Conservation (phyloP, 2,797 vertebrate species). For the Karalla daura region DNA sequence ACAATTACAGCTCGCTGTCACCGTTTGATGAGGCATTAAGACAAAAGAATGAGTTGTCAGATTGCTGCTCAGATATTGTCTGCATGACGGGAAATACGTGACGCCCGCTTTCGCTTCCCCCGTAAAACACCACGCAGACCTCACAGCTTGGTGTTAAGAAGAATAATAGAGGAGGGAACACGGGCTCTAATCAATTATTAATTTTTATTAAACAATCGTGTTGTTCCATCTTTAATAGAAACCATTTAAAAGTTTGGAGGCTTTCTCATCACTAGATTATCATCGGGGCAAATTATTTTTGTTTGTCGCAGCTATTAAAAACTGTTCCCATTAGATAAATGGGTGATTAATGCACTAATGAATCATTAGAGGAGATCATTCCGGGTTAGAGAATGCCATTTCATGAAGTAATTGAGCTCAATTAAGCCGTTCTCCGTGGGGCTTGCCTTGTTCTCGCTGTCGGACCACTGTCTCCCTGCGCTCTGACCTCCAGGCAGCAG, state of each 20-base stretch:
- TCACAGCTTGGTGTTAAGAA: slow-evolving; percentile 34
- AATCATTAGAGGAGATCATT: slow-evolving; percentile 70
- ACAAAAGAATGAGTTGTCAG: slow-evolving; percentile 74
- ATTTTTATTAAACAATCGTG: slow-evolving; percentile 40
- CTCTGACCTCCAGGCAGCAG: slow-evolving; percentile 44
- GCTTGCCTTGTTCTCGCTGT: slow-evolving; percentile 41
- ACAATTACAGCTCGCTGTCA: slow-evolving; percentile 74
- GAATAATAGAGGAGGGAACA: slow-evolving; percentile 9
- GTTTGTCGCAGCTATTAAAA: slow-evolving; percentile 57
- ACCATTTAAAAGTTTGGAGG: slow-evolving; percentile 14
- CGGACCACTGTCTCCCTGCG: slow-evolving; percentile 40
- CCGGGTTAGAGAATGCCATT: slow-evolving; percentile 50
- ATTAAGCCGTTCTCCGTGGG: slow-evolving; percentile 63
- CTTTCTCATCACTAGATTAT: slow-evolving; percentile 23
- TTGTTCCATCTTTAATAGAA: slow-evolving; percentile 11
- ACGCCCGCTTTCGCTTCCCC: slow-evolving; percentile 49
- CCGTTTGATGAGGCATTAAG: slow-evolving; percentile 73
- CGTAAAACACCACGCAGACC: slow-evolving; percentile 23
- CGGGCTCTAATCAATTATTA: slow-evolving; percentile 43
- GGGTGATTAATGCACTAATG: slow-evolving; percentile 74
- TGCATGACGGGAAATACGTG: slow-evolving; percentile 65
- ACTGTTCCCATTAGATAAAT: slow-evolving; percentile 65
- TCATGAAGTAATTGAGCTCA: slow-evolving; percentile 73
- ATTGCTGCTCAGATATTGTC: slow-evolving; percentile 67
- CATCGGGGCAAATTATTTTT: slow-evolving; percentile 50